These are phyloP conservation scores for Odontocolon sp. DNA, from an alignment of 2,888 invertebrate genomes.

Conservation along the genomic window DNA sequence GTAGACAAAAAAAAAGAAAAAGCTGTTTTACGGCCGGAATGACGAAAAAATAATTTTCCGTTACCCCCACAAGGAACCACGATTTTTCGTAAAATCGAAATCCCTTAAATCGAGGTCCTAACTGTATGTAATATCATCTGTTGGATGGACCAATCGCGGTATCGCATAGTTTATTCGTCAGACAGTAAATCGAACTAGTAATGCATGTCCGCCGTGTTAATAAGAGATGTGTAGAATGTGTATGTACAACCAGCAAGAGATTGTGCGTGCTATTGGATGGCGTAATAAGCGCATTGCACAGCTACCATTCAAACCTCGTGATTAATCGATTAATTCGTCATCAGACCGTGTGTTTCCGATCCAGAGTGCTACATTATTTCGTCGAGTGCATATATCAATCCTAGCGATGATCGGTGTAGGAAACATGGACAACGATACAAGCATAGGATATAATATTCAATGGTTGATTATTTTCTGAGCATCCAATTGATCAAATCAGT, in stretches of 20 bases:
- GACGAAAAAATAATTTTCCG: too few relatives aligned
- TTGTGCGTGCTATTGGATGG: background rate
- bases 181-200: background rate
- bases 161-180: constrained; percentile 6
- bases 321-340: constrained; percentile 58
- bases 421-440: constrained; percentile 20
- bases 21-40: too few relatives aligned
- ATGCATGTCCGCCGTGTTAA: background rate
- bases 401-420: constrained; percentile 2
- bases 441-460: constrained; percentile 11
- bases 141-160: too few relatives aligned
- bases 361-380: constrained; percentile 27
- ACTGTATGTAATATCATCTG: too few relatives aligned
- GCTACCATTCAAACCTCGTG: constrained; percentile 19
- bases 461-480: background rate
- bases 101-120: too few relatives aligned
- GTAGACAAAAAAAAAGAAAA: too few relatives aligned
- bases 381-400: constrained; percentile 29
- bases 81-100: too few relatives aligned
- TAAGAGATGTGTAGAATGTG: background rate
- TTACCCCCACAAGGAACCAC: too few relatives aligned
- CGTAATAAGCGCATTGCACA: constrained; percentile 42
- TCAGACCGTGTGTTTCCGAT: constrained; percentile 26
- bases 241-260: background rate
- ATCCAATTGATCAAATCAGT: constrained; percentile 30